Conservation (phyloP, 1,140 invertebrate species). For the Telenomus remus region DNA sequence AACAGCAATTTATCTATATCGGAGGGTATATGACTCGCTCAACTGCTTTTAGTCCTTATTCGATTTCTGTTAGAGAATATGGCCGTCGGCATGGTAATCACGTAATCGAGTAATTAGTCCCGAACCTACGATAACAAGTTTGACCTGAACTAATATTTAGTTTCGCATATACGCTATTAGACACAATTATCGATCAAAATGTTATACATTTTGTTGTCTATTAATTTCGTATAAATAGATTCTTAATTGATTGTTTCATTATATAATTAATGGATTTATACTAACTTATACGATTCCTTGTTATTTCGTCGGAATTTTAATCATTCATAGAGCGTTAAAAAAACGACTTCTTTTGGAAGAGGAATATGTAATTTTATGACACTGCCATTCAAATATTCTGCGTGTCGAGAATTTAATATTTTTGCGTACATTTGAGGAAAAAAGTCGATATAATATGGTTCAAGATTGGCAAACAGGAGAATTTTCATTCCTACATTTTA, state of each 20-base stretch:
- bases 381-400: slow-evolving; percentile 20
- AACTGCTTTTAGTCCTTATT: slow-evolving; percentile 25
- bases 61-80: slow-evolving; percentile 54
- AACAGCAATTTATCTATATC: not conserved
- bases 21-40: slow-evolving; percentile 10
- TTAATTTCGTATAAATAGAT: too few species aligned
- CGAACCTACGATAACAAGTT: slow-evolving; percentile 69
- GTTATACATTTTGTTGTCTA: not conserved
- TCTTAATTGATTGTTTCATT: too few species aligned
- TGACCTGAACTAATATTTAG: slow-evolving; percentile 44
- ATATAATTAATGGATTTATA: too few species aligned
- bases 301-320: too few species aligned
- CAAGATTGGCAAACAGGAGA: slow-evolving; percentile 56
- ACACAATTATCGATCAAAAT: slow-evolving; percentile 6
- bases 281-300: too few species aligned
- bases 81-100: slow-evolving; percentile 69
- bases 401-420: slow-evolving; percentile 32
- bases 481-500: slow-evolving; percentile 70
- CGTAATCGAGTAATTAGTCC: slow-evolving; percentile 74
- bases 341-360: too few species aligned
- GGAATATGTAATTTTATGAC: too few species aligned
- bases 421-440: slow-evolving; percentile 22
- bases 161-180: slow-evolving; percentile 13
- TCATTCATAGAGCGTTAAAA: too few species aligned
- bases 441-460: slow-evolving; percentile 37